Base-by-base conservation (phyloP, 2,888 invertebrate genomes). In the Melieria omissa region DNA sequence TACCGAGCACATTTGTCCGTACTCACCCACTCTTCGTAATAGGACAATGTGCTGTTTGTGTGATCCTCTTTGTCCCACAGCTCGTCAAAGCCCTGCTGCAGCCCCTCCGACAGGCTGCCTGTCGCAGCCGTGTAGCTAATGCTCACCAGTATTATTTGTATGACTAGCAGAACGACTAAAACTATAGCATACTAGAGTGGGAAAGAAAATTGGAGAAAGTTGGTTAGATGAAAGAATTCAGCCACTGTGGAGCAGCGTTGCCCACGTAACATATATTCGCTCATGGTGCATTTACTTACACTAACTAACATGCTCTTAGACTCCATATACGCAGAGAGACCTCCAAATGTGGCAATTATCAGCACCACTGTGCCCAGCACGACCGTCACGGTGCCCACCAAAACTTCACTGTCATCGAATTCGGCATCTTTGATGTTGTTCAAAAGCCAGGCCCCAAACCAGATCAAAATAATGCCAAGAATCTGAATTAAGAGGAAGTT, bases 21-120 rank as follows among this genome's bases (percentile, higher is more conserved):
- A 62, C 73, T 77, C 64, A 84, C 84, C 84, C 84, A 83, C 69
- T 82, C 78, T 65, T 84, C 84, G 52, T 84, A 84, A 0, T 62
- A 68, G 12, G 77, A 76, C 3, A 84, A 69, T 0, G 80, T 79
- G 65, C 78, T 78, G 61, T 81, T 76, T 4, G 66, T 47, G n/a
- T 66, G 70, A 5, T 73, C 72, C 47, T 77, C 63, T 3, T 42
- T 46, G 68, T 83, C 83, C 82, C 81, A 83, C 4, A 84, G 75
- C n/a, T 83, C 83, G 42, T 84, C 84, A 16, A 83, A 83, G 1
- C 84, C 85, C 47, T 82, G 76, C 45, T 73, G 78, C 4, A 83
- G 68, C 3, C 67, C 77, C 12, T 66, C 58, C 4, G 84, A 78
- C 5, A 84, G 62, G 0, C 75, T 75, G 46, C 80, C 82, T 6